These are phyloP conservation scores for Hylaeus anthracinus DNA, from an alignment of 1,140 invertebrate genomes.

Conservation along the genomic window DNA sequence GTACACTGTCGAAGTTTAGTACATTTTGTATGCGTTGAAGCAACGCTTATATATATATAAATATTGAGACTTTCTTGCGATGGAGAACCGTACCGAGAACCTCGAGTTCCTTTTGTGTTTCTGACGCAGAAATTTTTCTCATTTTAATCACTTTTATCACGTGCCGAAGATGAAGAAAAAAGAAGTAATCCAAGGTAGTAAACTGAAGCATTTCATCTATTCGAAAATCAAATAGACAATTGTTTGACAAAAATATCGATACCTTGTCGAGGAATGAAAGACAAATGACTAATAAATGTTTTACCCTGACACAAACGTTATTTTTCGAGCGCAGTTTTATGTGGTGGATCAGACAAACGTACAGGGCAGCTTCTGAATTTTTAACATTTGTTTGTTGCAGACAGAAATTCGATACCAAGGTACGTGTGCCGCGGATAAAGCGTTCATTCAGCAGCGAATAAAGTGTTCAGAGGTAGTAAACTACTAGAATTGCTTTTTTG, in stretches of 20 bases:
- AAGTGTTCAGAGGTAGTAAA: background rate
- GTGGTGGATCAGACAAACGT: background rate
- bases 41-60: background rate
- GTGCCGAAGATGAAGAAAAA: background rate
- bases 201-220: no score
- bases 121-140: background rate
- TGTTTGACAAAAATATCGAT: background rate
- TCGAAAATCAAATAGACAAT: background rate
- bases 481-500: background rate
- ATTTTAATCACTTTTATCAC: background rate
- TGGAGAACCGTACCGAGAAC: background rate
- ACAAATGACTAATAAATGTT: background rate
- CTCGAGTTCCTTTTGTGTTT: background rate
- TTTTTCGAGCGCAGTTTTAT: background rate
- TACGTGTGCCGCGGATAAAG: background rate
- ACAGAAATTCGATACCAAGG: background rate
- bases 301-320: background rate
- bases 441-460: background rate
- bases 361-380: background rate
- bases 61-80: background rate
- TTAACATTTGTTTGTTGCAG: constrained; percentile 13
- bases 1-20: background rate
- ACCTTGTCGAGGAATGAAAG: background rate
- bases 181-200: background rate
- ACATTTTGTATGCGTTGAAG: background rate